Base-by-base conservation (phyloP, 2,113 vertebrate species). In the Percopsis transmontana region DNA sequence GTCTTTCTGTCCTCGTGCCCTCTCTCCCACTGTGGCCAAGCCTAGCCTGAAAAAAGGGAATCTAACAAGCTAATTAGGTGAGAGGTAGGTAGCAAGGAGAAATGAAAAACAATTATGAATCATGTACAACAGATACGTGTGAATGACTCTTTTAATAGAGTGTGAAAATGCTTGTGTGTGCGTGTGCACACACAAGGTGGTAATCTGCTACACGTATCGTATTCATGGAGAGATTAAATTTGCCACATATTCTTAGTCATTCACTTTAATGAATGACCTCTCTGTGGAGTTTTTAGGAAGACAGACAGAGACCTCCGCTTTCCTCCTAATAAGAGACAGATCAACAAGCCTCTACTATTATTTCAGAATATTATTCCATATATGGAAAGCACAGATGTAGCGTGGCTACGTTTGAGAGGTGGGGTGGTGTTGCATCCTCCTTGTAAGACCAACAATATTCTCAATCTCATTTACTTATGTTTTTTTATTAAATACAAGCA, bases 221-320 rank as follows among this genome's bases (percentile, higher is more conserved):
- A 55, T 74, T 80, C 53, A 72, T 58, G 62, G 23, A 67, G 50
- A 76, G 71, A 20, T 41, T 54, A 61, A 58, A 15, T 57, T 68
- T 55, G 65, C 27, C n/a, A 48, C 9, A 41, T 48, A 64, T 79
- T 79, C 66, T 68, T 60, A 64, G 39, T 55, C 62, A 80, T 65
- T 82, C 41, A 63, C 63, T 67, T 79, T 57, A 79, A 72, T 7
- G 82, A 85, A 79, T 81, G 44, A 78, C 57, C 56, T 74, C 54
- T 59, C 58, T 11, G 65, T 16, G 55, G n/a, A 69, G 63, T 18
- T 60, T 40, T 62, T 20, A 64, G 45, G 16, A 39, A 73, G 38
- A 19, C 42, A 47, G 19, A 57, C 4, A 27, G 20, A 73, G 27
- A 66, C 38, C 21, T 65, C 55, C 44, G 48, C 55, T 64, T 45